These are phyloP conservation scores for Chrysolina haemoptera DNA, from an alignment of 2,888 invertebrate species.

Conservation along the genomic window DNA sequence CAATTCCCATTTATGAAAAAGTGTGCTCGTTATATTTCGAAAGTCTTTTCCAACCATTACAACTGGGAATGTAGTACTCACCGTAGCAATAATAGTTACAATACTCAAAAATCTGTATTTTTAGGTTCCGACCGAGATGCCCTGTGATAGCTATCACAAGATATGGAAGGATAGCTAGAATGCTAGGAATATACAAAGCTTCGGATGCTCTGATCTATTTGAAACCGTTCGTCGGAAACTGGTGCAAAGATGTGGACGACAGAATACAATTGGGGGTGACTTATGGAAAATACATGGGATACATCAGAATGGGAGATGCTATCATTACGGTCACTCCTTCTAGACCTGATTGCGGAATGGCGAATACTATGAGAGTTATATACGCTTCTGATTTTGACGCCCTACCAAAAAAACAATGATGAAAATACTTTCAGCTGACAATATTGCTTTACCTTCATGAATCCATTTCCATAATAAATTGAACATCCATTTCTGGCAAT, in stretches of 20 bases:
- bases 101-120: background rate
- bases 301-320: constrained; percentile 79
- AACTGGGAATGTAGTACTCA: too few species aligned
- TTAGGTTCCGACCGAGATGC: constrained; percentile 75
- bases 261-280: constrained; percentile 75
- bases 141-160: constrained; percentile 84
- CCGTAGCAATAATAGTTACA: too few species aligned
- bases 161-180: constrained; percentile 78
- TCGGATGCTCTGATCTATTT: constrained; percentile 74
- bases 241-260: constrained; percentile 75
- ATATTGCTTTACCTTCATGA: too few species aligned
- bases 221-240: constrained; percentile 68
- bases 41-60: too few species aligned
- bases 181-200: constrained; percentile 76
- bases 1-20: too few species aligned
- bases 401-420: constrained; percentile 29
- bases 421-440: too few species aligned
- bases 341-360: constrained; percentile 78
- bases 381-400: constrained; percentile 69
- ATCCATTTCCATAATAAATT: too few species aligned
- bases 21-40: too few species aligned
- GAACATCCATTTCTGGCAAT: too few species aligned
- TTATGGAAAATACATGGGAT: constrained; percentile 76
- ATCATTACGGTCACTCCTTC: constrained; percentile 82
- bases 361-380: constrained; percentile 79